Evolutionary conservation across 1,140 invertebrate genomes (phyloP), one percentile per base, ranked within the genome.

Genomic region (Orius laevigatus): DNA sequence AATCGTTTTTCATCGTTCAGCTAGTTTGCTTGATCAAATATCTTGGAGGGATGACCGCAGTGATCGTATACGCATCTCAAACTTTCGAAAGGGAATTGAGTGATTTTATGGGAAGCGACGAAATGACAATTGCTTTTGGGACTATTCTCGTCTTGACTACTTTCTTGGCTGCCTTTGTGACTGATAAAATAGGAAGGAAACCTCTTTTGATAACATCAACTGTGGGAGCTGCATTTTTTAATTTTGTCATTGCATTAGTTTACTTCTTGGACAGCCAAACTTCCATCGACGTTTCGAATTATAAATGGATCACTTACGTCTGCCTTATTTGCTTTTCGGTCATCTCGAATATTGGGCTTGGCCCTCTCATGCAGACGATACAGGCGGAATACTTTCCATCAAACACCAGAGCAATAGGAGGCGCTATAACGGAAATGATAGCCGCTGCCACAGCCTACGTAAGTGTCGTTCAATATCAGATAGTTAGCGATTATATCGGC

Each of bases 121-220:
- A 50, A 12, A 43, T 53, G 36, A 53, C 51, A n/a, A 42, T 55
- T 19, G 15, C 50, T 19, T 25, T 55, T 5, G 54, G 54, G 10
- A 47, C 44, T 16, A 14, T 55, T 3, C 40, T 53, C 51, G 59
- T 70, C 25, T 47, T 63, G 8, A 64, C 68, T 0, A 70, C 68
- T 1, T 59, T 66, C 25, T 41, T 20, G 8, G 40, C 53, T 15
- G 49, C 59, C 5, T 64, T 69, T n/a, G 62, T 72, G 5, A 64
- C 70, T 15, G 68, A 71, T 48, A 57, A 58, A 44, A 49, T 60
- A 1, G 68, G 66, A 10, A 57, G 74, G 48, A 65, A 69, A 42
- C 63, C 70, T 32, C 60, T 78, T 9, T 60, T 78, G 1, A 55
- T 74, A 5, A 51, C 71, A 1, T 71, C 69, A 12, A 50, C 46